Evolutionary conservation across 1,140 invertebrate species (phyloP), one percentile per base, ranked within the genome.

Genomic region (Drosophila funebris): DNA sequence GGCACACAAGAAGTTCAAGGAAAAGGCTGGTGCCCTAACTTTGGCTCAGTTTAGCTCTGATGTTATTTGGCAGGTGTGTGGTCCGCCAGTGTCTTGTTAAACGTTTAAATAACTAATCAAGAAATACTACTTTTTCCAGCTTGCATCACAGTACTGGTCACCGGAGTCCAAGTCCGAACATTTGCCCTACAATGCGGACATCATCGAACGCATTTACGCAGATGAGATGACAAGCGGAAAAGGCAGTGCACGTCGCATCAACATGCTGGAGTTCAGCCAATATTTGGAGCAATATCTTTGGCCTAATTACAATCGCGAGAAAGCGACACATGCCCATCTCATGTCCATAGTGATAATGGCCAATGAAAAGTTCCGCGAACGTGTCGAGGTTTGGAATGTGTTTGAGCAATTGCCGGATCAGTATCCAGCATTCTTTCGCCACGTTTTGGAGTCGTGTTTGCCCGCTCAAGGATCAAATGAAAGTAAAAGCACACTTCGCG

Each of bases 281-380:
- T 99, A 99, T 92, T 92, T 99, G 67, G 98, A 99, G 92, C 97
- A 98, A 90, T 99, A 97, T 93, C 91, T 99, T 11, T 99, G 98
- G 98, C 98, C 97, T n/a, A 96, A 99, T 92, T 99, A 97, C 91
- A 92, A 94, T 41, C 93, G 94, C 0, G 93, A 92, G 11, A 93
- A 93, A 48, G 95, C 97, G 0, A 94, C 95, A 0, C 93, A 96
- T 71, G 94, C 95, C 2, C 97, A 99, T 92, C 95, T 98, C 68
- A 95, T 99, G 95, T 99, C 98, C 0, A 98, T 99, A 72, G 96
- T 99, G 29, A 95, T 97, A 0, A 98, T 99, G 96, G 95, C 99
- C 8, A 99, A 99, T 94, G 98, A 99, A 90, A 99, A 99, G 91
- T 99, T 99, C 90, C 93, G 98, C 11, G 99, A 99, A 93, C 93